Evolutionary conservation across 53 echinoderm and acorn worm species (phyloP).

Genomic region (Holothuria leucospilota): DNA sequence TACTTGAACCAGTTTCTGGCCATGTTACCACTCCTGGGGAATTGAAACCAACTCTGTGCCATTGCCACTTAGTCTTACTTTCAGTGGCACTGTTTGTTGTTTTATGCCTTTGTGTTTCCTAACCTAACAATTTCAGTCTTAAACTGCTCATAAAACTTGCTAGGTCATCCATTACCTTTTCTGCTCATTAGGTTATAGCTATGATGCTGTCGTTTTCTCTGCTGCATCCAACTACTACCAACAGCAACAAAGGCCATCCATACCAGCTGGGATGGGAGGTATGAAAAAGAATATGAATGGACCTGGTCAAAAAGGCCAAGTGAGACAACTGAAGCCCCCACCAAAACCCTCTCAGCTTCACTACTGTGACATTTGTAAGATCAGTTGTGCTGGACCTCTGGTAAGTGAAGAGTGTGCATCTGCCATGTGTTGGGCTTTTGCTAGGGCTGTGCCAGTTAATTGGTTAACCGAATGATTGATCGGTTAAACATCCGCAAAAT

Average conservation of each 20-base stretch:
- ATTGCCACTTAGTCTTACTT: too few relatives aligned
- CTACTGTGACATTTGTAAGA: slow-evolving; percentile 99
- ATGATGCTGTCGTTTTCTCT: slow-evolving; percentile 95
- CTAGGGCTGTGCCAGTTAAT: too few relatives aligned
- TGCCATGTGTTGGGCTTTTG: neutral
- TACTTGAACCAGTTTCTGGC: too few relatives aligned
- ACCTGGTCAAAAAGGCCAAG: slow-evolving; percentile 62
- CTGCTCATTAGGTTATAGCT: slow-evolving; percentile 73
- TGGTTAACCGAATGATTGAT: too few relatives aligned
- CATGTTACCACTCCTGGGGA: too few relatives aligned
- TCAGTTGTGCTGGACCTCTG: slow-evolving; percentile 99
- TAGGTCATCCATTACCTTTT: neutral
- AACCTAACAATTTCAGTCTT: too few relatives aligned
- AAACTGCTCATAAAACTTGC: too few relatives aligned
- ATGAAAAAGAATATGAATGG: slow-evolving; percentile 52
- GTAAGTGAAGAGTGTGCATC: slow-evolving; percentile 45
- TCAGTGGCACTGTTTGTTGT: too few relatives aligned
- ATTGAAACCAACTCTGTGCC: too few relatives aligned
- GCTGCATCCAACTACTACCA: slow-evolving; percentile 98
- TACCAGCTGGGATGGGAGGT: slow-evolving; percentile 54
- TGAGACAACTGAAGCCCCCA: slow-evolving; percentile 70
- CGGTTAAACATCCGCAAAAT: too few relatives aligned
- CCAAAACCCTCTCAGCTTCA: slow-evolving; percentile 95
- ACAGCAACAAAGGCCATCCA: slow-evolving; percentile 82
- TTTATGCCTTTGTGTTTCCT: too few relatives aligned